Conservation (phyloP, 2,888 invertebrate species). For the Rotaria macrura region DNA sequence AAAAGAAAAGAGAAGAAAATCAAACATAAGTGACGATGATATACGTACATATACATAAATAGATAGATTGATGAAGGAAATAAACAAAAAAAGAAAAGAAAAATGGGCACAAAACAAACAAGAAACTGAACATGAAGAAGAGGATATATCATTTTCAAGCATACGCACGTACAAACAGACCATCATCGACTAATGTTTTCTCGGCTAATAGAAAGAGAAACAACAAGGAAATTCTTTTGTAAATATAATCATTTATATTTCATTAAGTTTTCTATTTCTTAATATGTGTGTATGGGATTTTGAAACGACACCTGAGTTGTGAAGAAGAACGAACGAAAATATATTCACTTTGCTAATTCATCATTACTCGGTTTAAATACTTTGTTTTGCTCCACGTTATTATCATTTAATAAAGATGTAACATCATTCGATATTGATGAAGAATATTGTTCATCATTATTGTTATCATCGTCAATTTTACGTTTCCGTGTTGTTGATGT, state of each 20-base stretch:
- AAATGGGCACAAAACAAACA: not conserved
- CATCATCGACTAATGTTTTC: not conserved
- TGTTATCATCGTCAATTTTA: not conserved
- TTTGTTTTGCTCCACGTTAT: not conserved
- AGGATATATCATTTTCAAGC: not conserved
- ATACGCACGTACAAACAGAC: not conserved
- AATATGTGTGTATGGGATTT: not conserved
- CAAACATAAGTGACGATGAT: not conserved
- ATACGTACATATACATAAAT: not conserved
- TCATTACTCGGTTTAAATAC: slow-evolving; percentile 9
- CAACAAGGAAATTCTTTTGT: too few relatives aligned
- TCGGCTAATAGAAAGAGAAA: not conserved
- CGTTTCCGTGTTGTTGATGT: not conserved
- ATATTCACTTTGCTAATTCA: not conserved
- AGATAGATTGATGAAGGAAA: not conserved
- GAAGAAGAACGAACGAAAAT: not conserved
- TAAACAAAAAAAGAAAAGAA: not conserved
- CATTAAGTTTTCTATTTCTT: not conserved
- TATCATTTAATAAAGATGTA: not conserved
- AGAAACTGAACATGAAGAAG: not conserved
- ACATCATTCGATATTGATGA: not conserved
- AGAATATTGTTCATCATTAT: not conserved
- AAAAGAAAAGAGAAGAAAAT: too few relatives aligned
- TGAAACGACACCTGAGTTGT: slow-evolving; percentile 6
- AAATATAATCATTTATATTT: not conserved